Evolutionary conservation across 2,113 vertebrate species (phyloP), one percentile per base, ranked within the genome.

Genomic region (Pithys albifrons): DNA sequence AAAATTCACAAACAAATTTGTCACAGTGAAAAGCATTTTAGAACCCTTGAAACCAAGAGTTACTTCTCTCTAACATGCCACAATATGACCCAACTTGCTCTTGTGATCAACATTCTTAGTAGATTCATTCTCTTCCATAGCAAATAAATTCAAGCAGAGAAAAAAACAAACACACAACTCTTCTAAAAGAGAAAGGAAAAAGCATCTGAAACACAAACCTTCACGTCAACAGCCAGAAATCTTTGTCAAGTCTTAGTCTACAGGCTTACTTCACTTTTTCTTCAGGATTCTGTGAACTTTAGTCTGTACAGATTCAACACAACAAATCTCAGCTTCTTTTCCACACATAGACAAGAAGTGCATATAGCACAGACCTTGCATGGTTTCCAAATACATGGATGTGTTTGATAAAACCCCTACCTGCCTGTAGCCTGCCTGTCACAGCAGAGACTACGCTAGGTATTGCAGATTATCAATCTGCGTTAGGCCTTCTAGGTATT

Each of bases 271-370:
- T 59, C 10, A 51, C 39, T 29, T 62, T 49, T 8, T 13, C 5
- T 35, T 75, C 4, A 23, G 9, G 14, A 23, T 55, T 74, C 33
- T 2, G 3, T 15, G 48, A 67, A 66, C 51, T 46, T 49, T 10
- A 31, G 22, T 24, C 24, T 54, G 16, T 28, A 39, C 3, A 33
- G 31, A 31, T 35, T 76, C 58, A 58, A 54, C 24, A 70, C 25
- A 62, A 55, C 12, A 73, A 85, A 86, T 43, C 18, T 19, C 14
- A 64, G 16, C 20, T 64, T 39, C 29, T 75, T 55, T 65, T 73
- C 72, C n/a, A 58, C 0, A 1, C 0, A 2, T 3, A 48, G 23
- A 64, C 28, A 65, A 65, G 22, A 43, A 64, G 18, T 2, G 5
- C 8, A 41, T 0, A 0, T 33, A 12, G 23, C 39, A 74, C 41